A percentile compares a stretch with the other conserved stretches of the same genome.
These are phyloP conservation scores for Pelmatolapia mariae DNA, from an alignment of 2,113 vertebrate species.

Conservation along the genomic window DNA sequence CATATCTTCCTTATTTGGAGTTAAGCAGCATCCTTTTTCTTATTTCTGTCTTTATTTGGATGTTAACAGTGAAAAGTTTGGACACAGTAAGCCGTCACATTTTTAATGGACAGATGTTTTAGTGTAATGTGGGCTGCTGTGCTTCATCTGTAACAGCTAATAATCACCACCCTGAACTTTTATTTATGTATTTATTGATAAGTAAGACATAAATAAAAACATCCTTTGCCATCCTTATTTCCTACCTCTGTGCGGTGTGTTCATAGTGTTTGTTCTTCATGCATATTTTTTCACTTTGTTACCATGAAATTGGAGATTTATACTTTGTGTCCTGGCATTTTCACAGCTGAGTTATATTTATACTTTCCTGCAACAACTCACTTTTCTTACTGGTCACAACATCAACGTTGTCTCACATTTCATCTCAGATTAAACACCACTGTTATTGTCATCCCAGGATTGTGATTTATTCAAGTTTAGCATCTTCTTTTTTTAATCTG, in stretches of 20 bases:
- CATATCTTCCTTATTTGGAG: background rate
- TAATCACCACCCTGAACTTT: background rate
- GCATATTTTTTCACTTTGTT: too few relatives aligned
- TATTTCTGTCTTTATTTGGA: background rate
- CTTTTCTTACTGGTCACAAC: background rate
- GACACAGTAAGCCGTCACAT: fast-evolving
- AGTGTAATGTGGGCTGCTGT: background rate
- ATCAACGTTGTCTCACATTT: background rate
- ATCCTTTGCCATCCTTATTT: background rate
- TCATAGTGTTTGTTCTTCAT: background rate
- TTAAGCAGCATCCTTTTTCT: background rate
- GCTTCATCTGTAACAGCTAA: background rate
- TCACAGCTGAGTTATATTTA: background rate
- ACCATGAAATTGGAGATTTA: too few relatives aligned
- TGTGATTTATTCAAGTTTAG: conserved; percentile 9
- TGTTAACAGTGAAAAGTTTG: background rate
- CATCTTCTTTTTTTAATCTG: background rate
- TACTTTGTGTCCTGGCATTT: background rate
- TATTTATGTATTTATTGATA: background rate
- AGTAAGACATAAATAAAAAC: background rate
- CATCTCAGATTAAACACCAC: background rate
- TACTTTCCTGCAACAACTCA: background rate
- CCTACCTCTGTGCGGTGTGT: background rate
- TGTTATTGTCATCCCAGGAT: background rate
- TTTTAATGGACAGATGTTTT: background rate